These are phyloP conservation scores for Etheostoma cragini DNA, from an alignment of 2,113 vertebrate species.

Conservation along the genomic window DNA sequence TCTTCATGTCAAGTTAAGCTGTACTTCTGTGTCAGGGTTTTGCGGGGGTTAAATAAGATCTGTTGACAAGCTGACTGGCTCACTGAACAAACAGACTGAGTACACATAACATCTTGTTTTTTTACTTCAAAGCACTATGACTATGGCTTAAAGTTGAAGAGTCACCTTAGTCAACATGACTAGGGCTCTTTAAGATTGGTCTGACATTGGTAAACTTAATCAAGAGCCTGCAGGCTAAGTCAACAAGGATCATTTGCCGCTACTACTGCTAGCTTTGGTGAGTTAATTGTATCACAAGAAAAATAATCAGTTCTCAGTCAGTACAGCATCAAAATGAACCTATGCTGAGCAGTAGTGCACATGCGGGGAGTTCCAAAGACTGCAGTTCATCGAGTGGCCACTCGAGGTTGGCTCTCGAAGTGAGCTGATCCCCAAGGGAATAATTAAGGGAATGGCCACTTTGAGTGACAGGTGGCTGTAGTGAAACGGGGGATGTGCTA, in stretches of 20 bases:
- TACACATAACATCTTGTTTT: background rate
- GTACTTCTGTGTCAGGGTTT: background rate
- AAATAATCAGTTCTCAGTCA: background rate
- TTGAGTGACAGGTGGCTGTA: no score
- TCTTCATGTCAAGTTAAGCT: background rate
- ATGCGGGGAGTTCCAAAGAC: no score
- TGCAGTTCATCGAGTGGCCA: no score
- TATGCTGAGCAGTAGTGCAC: no score
- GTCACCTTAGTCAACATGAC: slow-evolving; percentile 16
- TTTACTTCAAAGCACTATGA: background rate
- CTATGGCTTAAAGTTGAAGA: background rate
- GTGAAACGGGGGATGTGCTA: no score
- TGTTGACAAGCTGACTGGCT: background rate
- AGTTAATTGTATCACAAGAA: background rate
- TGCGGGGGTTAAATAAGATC: background rate
- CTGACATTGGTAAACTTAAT: slow-evolving; percentile 1
- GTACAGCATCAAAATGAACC: background rate
- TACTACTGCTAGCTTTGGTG: background rate
- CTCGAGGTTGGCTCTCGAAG: no score
- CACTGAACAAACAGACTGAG: slow-evolving; percentile 5
- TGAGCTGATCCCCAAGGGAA: no score
- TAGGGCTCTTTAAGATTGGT: background rate
- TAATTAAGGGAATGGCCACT: no score
- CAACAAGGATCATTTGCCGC: background rate
- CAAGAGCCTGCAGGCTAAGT: slow-evolving; percentile 4